These are phyloP conservation scores for Calliopsis andreniformis DNA, from an alignment of 1,140 invertebrate genomes.

Conservation along the genomic window DNA sequence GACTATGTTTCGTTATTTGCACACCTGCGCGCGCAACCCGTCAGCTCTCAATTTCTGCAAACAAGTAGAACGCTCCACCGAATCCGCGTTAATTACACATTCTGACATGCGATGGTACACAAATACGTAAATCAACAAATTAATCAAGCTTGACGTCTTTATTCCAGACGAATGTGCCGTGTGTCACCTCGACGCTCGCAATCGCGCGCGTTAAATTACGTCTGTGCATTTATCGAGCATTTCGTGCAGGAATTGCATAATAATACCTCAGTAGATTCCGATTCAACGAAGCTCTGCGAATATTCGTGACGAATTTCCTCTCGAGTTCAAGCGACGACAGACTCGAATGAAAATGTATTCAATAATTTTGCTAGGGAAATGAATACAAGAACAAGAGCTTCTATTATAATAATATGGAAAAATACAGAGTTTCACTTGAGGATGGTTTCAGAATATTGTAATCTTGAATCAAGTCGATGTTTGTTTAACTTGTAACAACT, in stretches of 20 bases:
- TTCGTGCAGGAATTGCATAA: too few species aligned
- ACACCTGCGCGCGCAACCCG: too few species aligned
- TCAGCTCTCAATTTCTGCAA: neutral
- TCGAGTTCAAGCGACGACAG: too few species aligned
- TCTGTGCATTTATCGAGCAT: too few species aligned
- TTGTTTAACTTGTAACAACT: conserved; percentile 16
- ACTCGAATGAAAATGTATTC: neutral
- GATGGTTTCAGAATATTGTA: neutral
- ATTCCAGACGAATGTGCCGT: neutral
- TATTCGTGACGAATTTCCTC: too few species aligned
- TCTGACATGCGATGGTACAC: neutral
- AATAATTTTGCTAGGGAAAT: neutral
- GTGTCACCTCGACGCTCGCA: neutral
- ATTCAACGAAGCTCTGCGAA: neutral
- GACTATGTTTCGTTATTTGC: too few species aligned
- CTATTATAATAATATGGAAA: conserved; percentile 14
- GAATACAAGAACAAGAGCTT: neutral
- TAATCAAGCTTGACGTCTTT: neutral
- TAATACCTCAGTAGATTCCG: too few species aligned
- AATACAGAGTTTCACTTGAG: conserved; percentile 20
- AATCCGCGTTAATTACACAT: neutral
- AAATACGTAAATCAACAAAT: neutral
- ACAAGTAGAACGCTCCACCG: neutral
- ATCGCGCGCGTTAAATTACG: neutral
- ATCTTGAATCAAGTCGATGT: neutral